Base-by-base conservation (phyloP, 1,140 invertebrate genomes). In the Bilobella aurantiaca region DNA sequence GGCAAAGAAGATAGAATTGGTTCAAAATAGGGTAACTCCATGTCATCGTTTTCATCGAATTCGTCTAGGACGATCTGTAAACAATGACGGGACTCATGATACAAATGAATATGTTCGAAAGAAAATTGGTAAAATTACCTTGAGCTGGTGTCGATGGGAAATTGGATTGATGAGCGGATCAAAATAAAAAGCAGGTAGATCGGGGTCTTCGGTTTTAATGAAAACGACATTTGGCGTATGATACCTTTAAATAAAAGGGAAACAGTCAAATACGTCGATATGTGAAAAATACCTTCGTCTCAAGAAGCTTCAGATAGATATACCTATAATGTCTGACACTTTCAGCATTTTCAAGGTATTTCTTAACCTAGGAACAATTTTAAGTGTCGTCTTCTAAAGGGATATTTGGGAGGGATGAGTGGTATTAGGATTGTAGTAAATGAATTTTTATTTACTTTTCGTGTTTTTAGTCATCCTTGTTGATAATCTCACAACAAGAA, bases 151-250 rank as follows among this genome's bases (percentile, higher is more conserved):
- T 73, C 94, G 82, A 78, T 98, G 93, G 12, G 96, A 95, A 73
- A 99, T 99, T 2, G 97, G 96, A 81, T 99, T 99, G 68, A 99
- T 99, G 3, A 99, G 80, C 0, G 97, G 97, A 83, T 99, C 97
- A 81, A 98, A 99, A 78, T 99, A 99, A 78, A 99, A 99, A 0
- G 96, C 97, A 25, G 97, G 97, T 62, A 99, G 82, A 81, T 99
- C 97, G n/a, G 96, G 96, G 86, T 99, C 97, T 82, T 99, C 97
- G 1, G 96, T 99, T 83, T 99, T 99, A 73, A 99, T 99, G 75
- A 94, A 99, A 0, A 99, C 94, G 21, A 99, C 95, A 80, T 97
- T 98, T 47, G 96, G 96, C 3, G 93, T 90, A 77, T 99, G 97
- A 79, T 99, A 99, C 92, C 93, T 96, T 42, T 5, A 47, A 53